phyloP scores from a whole-genome alignment of 2,797 vertebrate genomes.

The Acrossocheilus wenchowensis region DNA sequence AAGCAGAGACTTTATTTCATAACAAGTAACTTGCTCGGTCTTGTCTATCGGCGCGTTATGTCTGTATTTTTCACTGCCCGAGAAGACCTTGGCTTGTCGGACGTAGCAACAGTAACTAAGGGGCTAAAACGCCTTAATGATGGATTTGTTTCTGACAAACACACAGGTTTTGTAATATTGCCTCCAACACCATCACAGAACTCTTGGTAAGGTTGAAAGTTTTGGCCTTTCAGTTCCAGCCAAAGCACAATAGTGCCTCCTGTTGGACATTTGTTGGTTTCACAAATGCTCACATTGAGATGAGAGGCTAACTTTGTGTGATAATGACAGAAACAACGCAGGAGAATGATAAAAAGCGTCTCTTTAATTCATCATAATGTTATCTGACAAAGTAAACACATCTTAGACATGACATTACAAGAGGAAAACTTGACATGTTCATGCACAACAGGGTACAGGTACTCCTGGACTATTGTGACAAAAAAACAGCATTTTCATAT shows the following conservation, averaged over 20 bases:
- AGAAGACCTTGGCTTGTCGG: no score
- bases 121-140: background rate
- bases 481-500: constrained; percentile 26
- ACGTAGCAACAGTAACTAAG: no score
- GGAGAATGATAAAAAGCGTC: background rate
- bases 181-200: no score
- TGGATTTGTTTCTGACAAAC: background rate
- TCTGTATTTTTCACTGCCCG: no score
- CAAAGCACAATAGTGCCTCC: background rate
- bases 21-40: no score
- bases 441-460: constrained; percentile 51
- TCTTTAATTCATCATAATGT: constrained; percentile 8
- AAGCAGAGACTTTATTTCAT: no score
- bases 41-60: no score
- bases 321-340: background rate
- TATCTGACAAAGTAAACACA: constrained; percentile 40
- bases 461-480: constrained; percentile 44
- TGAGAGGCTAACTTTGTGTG: background rate
- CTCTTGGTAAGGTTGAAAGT: background rate
- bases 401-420: constrained; percentile 54
- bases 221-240: background rate
- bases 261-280: background rate
- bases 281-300: constrained; percentile 6
- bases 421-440: constrained; percentile 48
- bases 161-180: background rate